phyloP scores from a whole-genome alignment of 2,113 vertebrate genomes.

The Xiphorhynchus elegans region DNA sequence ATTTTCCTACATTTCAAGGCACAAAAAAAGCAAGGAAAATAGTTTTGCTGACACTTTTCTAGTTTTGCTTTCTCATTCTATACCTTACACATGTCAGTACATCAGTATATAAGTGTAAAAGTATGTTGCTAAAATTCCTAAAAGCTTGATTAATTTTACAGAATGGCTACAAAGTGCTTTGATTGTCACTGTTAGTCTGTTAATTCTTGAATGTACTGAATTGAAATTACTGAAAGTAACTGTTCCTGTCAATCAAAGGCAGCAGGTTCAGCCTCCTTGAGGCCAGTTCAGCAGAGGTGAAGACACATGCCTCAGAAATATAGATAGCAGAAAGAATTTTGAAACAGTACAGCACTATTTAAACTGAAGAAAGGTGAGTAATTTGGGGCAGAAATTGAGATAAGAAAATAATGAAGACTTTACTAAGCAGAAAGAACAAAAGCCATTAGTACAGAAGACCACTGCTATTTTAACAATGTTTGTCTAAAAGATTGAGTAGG shows the following conservation, averaged over 20 bases:
- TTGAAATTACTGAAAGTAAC: background rate
- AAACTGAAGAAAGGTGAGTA: background rate
- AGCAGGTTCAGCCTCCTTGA: background rate
- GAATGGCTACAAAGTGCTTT: background rate
- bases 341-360: background rate
- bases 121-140: background rate
- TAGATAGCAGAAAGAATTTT: background rate
- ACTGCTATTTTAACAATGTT: background rate
- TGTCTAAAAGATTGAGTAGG: background rate
- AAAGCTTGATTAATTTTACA: background rate
- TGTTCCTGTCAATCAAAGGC: background rate
- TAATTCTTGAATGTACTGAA: background rate
- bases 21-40: background rate
- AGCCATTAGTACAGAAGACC: background rate
- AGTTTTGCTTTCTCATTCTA: background rate
- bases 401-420: background rate
- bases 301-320: background rate
- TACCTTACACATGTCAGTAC: background rate
- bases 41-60: background rate
- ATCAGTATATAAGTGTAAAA: background rate
- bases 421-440: background rate
- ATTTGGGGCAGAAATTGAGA: background rate
- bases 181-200: background rate
- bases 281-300: background rate
- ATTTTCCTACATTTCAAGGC: background rate